Conservation (phyloP, 2,888 invertebrate species). For the Lutraria lutraria region DNA sequence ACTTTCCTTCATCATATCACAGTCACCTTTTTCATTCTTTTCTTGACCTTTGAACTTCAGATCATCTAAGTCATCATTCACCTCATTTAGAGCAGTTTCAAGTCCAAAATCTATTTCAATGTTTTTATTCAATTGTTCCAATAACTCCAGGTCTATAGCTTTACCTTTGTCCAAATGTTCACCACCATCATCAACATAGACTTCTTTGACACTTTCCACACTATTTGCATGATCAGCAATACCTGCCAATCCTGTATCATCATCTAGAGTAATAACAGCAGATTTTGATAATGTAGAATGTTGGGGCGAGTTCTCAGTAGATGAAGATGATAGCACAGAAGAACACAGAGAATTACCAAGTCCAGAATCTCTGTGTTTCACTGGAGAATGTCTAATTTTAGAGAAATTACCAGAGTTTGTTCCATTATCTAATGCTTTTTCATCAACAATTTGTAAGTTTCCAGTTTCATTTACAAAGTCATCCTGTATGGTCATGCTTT, state of each 20-base stretch:
- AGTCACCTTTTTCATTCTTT: neutral
- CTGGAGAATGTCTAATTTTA: neutral
- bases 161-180: neutral
- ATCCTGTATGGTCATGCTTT: neutral
- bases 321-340: conserved; percentile 43
- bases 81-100: conserved; percentile 1
- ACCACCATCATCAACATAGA: neutral
- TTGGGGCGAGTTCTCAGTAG: conserved; percentile 57
- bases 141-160: neutral
- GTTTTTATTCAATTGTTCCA: neutral
- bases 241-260: neutral
- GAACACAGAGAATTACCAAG: conserved; percentile 60
- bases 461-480: neutral
- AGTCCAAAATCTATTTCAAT: neutral
- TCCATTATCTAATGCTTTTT: neutral
- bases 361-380: conserved; percentile 63
- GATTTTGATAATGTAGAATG: conserved; percentile 34
- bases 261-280: neutral
- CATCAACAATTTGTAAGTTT: neutral
- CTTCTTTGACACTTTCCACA: neutral
- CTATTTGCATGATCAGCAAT: neutral
- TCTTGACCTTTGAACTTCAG: neutral
- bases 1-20: conserved; percentile 4
- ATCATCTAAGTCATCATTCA: neutral
- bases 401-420: neutral